Percentiles rank a stretch among this genome's conserved stretches.
Evolutionary conservation across 1,140 invertebrate genomes (phyloP).

Genomic region (Cecropterus lyciades): DNA sequence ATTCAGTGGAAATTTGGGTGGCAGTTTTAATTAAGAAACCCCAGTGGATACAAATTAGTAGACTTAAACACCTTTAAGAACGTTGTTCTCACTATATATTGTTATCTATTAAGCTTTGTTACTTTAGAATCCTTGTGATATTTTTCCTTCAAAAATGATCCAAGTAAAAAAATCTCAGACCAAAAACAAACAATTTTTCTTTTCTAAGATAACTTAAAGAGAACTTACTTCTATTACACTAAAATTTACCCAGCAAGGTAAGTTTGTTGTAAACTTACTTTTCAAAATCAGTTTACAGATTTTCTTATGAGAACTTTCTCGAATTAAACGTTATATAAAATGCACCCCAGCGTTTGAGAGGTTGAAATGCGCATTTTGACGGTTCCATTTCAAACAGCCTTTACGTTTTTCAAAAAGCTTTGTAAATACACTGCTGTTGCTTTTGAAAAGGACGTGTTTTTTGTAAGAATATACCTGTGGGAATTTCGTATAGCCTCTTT

Average conservation of each 20-base stretch:
- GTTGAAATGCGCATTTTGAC: constrained; percentile 20
- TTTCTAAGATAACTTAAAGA: background rate
- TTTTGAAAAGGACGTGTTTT: constrained; percentile 16
- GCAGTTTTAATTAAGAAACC: no score
- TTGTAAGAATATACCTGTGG: constrained; percentile 6
- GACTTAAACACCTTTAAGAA: no score
- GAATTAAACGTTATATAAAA: constrained; percentile 22
- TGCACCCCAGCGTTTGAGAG: constrained; percentile 6
- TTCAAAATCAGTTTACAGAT: constrained; percentile 25
- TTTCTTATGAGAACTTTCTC: constrained; percentile 16
- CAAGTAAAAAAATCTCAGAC: constrained; percentile 9
- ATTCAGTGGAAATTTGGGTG: no score
- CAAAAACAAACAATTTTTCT: background rate
- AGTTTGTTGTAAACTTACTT: constrained; percentile 7
- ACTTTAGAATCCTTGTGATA: no score
- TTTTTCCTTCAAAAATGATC: no score
- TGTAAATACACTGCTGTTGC: constrained; percentile 3
- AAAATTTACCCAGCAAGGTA: background rate
- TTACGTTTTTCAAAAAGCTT: constrained; percentile 18
- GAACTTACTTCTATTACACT: constrained; percentile 10
- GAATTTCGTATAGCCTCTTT: background rate
- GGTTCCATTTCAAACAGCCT: constrained; percentile 12
- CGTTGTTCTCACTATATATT: no score
- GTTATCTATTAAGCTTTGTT: no score
- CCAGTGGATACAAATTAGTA: no score